These are phyloP conservation scores for Gryon sp. DNA, from an alignment of 1,140 invertebrate genomes.

Conservation along the genomic window DNA sequence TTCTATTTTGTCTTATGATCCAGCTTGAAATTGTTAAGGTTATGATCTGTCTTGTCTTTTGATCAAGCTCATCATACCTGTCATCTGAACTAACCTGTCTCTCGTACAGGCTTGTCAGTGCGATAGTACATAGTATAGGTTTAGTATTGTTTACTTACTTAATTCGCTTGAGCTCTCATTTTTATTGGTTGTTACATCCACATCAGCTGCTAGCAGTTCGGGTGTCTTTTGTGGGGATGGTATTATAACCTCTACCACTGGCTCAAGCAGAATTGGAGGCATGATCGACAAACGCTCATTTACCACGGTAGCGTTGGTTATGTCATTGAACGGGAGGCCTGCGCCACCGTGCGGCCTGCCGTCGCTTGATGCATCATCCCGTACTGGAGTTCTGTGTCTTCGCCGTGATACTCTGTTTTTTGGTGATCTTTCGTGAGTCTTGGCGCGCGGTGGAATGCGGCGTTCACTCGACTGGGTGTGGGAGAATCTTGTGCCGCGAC, in stretches of 20 bases:
- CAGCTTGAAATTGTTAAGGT: not conserved
- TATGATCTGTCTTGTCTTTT: constrained; percentile 19
- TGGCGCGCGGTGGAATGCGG: not conserved
- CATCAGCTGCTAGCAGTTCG: not conserved
- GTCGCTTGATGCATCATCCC: not conserved
- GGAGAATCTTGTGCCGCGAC: not conserved
- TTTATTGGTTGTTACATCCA: not conserved
- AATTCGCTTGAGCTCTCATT: not conserved
- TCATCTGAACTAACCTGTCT: constrained; percentile 8
- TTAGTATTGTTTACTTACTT: not conserved
- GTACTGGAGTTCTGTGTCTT: not conserved
- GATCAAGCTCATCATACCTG: constrained; percentile 14
- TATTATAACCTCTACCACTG: not conserved
- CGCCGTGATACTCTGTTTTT: not conserved
- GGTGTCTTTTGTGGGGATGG: not conserved
- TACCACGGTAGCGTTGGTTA: not conserved
- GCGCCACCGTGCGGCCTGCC: no score
- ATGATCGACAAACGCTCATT: not conserved
- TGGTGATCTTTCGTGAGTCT: not conserved
- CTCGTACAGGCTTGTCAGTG: constrained; percentile 19
- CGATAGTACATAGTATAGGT: not conserved
- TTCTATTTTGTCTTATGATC: not conserved
- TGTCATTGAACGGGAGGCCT: no score
- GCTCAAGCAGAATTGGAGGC: not conserved
- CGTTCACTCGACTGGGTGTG: not conserved